Conservation (phyloP, 1,140 invertebrate species). For the Bombus polaris region DNA sequence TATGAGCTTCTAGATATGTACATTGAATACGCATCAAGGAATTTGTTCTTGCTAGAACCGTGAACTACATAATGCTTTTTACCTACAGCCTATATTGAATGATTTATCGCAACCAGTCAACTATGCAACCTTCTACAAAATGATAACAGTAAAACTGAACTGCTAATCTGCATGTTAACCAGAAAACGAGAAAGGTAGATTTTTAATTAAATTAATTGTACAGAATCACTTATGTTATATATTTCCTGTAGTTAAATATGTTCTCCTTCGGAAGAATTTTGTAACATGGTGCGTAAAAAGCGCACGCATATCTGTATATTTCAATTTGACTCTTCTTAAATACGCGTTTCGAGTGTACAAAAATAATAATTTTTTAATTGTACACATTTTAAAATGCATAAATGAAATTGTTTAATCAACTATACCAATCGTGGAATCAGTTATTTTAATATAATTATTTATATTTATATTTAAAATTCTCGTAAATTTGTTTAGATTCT, state of each 20-base stretch:
- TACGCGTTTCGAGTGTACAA: background rate
- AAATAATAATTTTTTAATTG: background rate
- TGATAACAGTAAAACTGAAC: too few relatives aligned
- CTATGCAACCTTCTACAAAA: background rate
- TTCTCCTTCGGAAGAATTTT: background rate
- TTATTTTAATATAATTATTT: background rate
- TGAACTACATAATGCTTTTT: conserved; percentile 25
- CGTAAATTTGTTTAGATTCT: background rate
- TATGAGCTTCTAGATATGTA: conserved; percentile 24
- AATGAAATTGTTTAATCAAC: background rate
- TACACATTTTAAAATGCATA: background rate
- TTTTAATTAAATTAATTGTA: background rate
- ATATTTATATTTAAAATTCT: too few relatives aligned
- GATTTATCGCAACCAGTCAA: background rate
- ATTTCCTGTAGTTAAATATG: background rate
- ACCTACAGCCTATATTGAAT: background rate
- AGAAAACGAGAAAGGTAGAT: background rate
- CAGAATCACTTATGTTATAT: background rate
- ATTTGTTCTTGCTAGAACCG: conserved; percentile 15
- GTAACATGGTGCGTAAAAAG: too few relatives aligned
- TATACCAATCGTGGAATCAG: background rate
- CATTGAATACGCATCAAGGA: conserved; percentile 16
- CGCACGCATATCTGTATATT: too few relatives aligned
- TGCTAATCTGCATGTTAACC: background rate
- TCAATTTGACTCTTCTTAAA: background rate